These are phyloP conservation scores for Pachypsylla venusta DNA, from an alignment of 1,140 invertebrate species.

Conservation along the genomic window DNA sequence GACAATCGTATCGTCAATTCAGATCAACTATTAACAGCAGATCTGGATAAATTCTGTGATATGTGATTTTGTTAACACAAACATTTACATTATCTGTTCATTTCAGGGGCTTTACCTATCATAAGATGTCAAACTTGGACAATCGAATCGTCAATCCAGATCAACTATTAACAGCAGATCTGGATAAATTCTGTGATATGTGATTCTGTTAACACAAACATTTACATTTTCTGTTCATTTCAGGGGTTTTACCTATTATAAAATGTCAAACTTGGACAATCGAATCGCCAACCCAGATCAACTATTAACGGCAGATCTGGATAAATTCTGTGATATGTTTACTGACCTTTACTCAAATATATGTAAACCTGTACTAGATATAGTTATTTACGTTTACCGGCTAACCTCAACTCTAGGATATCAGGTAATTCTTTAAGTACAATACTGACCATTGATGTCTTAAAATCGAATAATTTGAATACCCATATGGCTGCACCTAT, in stretches of 20 bases:
- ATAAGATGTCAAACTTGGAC: constrained; percentile 92
- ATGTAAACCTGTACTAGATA: constrained; percentile 91
- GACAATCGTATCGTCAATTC: constrained; percentile 90
- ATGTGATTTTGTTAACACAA: no score
- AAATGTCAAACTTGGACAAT: constrained; percentile 90
- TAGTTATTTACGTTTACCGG: constrained; percentile 82
- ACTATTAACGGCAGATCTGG: constrained; percentile 81
- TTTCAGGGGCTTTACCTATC: constrained; percentile 86
- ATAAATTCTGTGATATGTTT: constrained; percentile 91
- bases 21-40: constrained; percentile 83
- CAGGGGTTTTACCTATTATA: constrained; percentile 91
- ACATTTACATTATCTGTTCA: constrained; percentile 21
- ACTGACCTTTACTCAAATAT: constrained; percentile 93
- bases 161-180: constrained; percentile 51
- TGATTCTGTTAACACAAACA: no score
- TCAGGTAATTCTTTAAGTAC: constrained; percentile 12
- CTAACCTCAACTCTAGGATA: constrained; percentile 67
- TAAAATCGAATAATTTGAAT: no score
- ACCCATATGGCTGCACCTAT: no score
- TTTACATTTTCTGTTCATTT: constrained; percentile 27
- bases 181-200: no score
- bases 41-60: constrained; percentile 95
- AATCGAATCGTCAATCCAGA: constrained; percentile 90
- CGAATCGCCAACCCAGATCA: constrained; percentile 93
- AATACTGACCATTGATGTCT: constrained; percentile 1